Evolutionary conservation across 2,797 vertebrate species (phyloP).

Genomic region (Cephalopachus bancanus): DNA sequence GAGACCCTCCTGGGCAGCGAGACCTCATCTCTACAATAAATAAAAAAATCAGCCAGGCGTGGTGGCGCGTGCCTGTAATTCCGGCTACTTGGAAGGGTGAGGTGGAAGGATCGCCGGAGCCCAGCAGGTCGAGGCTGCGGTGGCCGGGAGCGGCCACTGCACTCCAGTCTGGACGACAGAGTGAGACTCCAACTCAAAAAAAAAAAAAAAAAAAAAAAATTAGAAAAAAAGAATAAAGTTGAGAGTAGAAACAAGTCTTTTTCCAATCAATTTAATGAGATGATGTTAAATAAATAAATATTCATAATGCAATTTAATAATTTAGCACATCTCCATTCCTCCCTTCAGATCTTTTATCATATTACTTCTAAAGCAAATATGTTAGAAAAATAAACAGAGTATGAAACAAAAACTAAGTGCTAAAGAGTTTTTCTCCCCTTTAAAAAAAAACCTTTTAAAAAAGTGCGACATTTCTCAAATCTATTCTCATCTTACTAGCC

Average conservation of each 20-base stretch:
- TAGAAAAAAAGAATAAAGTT: no score
- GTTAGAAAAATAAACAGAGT: slow-evolving; percentile 10
- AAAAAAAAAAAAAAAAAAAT: no score
- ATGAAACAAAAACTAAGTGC: not conserved
- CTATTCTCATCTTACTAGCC: not conserved
- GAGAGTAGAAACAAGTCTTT: not conserved
- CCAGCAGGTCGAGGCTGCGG: no score
- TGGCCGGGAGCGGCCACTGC: no score
- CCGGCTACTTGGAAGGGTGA: no score
- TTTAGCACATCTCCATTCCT: not conserved
- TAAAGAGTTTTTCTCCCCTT: not conserved
- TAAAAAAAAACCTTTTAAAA: not conserved
- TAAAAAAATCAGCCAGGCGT: no score
- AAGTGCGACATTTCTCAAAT: not conserved
- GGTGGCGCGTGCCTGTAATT: no score
- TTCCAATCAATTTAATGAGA: not conserved
- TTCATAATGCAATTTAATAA: not conserved
- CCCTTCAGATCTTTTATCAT: not conserved
- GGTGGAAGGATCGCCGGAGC: no score
- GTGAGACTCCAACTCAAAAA: no score
- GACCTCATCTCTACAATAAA: no score
- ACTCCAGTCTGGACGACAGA: no score
- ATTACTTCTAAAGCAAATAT: not conserved
- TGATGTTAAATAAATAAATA: not conserved
- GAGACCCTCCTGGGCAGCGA: no score